Evolutionary conservation across 2,888 invertebrate genomes (phyloP).

Genomic region (Calameuta idolon): DNA sequence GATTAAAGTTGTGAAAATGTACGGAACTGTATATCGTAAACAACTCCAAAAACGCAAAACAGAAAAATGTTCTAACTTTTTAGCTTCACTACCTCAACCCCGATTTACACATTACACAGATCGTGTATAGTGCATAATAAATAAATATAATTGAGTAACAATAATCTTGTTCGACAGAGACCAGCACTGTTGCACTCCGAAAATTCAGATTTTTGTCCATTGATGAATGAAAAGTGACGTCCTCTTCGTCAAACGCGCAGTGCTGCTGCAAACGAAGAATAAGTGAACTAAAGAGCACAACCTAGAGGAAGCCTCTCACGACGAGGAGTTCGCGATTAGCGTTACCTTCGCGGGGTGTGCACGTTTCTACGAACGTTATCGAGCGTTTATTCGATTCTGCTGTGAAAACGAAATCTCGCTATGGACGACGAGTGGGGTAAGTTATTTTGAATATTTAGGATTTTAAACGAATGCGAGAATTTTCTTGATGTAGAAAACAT

Average conservation of each 20-base stretch:
- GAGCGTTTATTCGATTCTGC: constrained; percentile 11
- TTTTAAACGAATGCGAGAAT: constrained; percentile 6
- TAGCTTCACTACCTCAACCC: neutral
- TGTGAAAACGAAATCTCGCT: constrained; percentile 17
- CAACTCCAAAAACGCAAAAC: neutral
- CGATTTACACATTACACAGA: neutral
- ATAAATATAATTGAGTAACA: neutral
- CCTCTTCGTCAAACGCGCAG: neutral
- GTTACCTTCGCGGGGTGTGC: constrained; percentile 5
- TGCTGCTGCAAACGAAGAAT: neutral
- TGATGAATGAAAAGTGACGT: neutral
- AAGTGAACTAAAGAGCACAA: neutral
- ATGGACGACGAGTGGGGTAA: constrained; percentile 83
- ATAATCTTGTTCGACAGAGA: neutral
- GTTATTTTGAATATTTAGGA: constrained; percentile 46
- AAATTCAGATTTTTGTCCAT: neutral
- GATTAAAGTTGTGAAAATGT: neutral
- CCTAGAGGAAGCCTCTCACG: neutral
- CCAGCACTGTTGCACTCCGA: neutral
- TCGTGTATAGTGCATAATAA: too few relatives aligned
- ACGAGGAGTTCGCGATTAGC: neutral
- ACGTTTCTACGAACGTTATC: constrained; percentile 11
- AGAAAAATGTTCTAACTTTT: neutral
- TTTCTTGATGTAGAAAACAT: neutral
- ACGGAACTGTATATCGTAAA: neutral